Base-by-base conservation (phyloP, 1,140 invertebrate species). In the Tetraneura akinire region DNA sequence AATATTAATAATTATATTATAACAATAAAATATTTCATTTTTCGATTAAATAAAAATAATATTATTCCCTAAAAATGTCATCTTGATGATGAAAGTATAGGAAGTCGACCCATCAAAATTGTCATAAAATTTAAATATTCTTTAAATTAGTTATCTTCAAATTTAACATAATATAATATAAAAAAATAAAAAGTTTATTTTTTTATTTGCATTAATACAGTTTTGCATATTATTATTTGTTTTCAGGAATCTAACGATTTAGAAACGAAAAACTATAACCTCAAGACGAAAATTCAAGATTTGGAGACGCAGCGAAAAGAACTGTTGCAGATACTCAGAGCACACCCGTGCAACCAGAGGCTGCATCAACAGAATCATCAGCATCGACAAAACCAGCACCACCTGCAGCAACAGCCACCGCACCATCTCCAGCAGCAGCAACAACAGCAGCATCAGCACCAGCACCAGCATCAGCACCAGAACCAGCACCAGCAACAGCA, bases 211-310 rank as follows among this genome's bases (percentile, higher is more conserved):
- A 37, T 37, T 37, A 37, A 4, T 4, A 37, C 8, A 37, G 32
- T 37, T 37, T 37, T 37, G 8, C 8, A 37, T 37, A 47, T 53
- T 18, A 14, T 6, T 53, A 64, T 51, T 3, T 49, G 64, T 81
- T 71, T 55, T 42, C 90, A 92, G 83, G 94, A 96, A 86, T 94
- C 94, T 11, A 93, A 95, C 86, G 90, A 90, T 3, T 86, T 96
- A 18, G 94, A 96, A 85, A 91, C 90, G n/a, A 93, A 95, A 85
- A 96, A 96, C 84, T 89, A 93, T 32, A 92, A 94, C 82, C 86
- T 96, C 42, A 95, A 95, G 85, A 89, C 89, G 26, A 93, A 95
- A 85, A 91, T 94, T 57, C 90, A 93, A 85, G 90, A 92, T 82
- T 84, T 94, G 82, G 91, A 93, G 86, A 89, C 89, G 9, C 91